Conservation (phyloP, 2,113 vertebrate genomes). For the Prunella fulvescens region DNA sequence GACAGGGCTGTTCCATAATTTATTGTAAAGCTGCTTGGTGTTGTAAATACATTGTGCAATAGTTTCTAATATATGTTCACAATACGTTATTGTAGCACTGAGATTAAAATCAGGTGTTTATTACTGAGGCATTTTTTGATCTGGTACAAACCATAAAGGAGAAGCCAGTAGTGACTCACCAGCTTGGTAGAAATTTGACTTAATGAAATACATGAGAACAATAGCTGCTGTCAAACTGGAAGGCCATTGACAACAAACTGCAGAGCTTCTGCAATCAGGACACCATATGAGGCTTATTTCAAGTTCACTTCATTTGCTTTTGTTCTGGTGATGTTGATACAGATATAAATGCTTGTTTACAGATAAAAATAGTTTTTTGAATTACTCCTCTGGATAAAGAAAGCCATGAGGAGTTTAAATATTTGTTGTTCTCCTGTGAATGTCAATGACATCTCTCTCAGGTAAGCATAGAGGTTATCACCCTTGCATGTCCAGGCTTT, state of each 20-base stretch:
- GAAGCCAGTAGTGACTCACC: not conserved
- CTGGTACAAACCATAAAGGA: not conserved
- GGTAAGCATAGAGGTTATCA: not conserved
- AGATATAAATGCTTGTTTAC: not conserved
- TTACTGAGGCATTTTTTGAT: constrained; percentile 12
- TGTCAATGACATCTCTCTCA: not conserved
- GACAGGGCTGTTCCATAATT: not conserved
- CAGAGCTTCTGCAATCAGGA: not conserved
- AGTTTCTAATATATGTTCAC: not conserved
- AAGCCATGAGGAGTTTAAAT: not conserved
- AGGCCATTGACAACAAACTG: not conserved
- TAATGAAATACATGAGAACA: constrained; percentile 3
- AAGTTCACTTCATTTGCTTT: not conserved
- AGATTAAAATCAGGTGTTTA: not conserved
- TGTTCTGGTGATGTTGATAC: not conserved
- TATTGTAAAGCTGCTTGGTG: not conserved
- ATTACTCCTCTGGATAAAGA: not conserved
- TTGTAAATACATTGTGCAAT: not conserved
- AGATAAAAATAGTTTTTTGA: not conserved
- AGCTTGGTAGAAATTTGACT: not conserved
- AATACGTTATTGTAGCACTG: not conserved
- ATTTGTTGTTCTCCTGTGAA: not conserved
- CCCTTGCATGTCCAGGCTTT: not conserved
- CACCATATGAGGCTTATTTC: not conserved
- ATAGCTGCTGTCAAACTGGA: not conserved